Conservation (phyloP, 2,113 vertebrate species). For the Zosterops borbonicus region DNA sequence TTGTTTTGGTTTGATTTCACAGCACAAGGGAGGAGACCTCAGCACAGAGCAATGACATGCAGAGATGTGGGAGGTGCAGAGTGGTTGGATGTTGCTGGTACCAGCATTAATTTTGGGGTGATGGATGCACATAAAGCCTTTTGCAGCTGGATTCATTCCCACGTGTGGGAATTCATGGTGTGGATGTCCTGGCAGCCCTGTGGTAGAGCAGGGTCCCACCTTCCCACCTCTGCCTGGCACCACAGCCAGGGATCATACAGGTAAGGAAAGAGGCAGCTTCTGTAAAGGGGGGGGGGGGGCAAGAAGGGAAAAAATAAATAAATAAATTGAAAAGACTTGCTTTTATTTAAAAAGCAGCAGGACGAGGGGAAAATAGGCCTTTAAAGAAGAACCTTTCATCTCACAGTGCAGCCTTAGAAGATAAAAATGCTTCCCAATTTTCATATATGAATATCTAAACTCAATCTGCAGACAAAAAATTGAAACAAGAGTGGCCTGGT, state of each 20-base stretch:
- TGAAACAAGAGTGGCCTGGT: slow-evolving; percentile 37
- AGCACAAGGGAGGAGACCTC: background rate
- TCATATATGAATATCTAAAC: slow-evolving; percentile 58
- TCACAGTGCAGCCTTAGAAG: slow-evolving; percentile 27
- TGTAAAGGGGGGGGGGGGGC: too few relatives aligned
- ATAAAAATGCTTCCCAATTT: slow-evolving; percentile 48
- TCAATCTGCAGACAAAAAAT: slow-evolving; percentile 46
- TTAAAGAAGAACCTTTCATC: slow-evolving; percentile 55
- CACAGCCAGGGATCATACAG: background rate
- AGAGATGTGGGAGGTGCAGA: background rate
- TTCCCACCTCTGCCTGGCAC: background rate
- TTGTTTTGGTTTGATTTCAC: background rate
- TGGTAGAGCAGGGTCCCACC: background rate
- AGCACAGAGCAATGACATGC: background rate
- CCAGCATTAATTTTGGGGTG: background rate
- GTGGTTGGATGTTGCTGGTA: background rate
- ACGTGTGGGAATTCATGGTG: too few relatives aligned
- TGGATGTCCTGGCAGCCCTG: background rate
- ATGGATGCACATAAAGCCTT: background rate
- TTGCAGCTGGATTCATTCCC: background rate
- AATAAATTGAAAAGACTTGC: background rate
- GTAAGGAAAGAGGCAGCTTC: background rate
- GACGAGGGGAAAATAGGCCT: background rate
- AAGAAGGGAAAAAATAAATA: background rate
- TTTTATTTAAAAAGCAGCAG: slow-evolving; percentile 43